Percentiles rank a stretch among this genome's conserved stretches.
Conservation (phyloP, 2,113 vertebrate species). For the Varanus komodoensis region DNA sequence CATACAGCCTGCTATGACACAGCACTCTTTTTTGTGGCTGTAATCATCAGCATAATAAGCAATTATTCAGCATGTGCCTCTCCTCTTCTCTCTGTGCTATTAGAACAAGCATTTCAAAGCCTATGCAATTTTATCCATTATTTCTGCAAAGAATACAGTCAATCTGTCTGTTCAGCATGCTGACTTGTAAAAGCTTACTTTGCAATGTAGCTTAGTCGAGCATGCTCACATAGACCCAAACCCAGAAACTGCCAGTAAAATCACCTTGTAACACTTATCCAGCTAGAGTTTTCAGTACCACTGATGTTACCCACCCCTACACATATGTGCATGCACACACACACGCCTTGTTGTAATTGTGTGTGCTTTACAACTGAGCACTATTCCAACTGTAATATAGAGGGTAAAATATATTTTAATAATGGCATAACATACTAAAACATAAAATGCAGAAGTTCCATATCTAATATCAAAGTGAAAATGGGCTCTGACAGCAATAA, state of each 20-base stretch:
- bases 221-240: neutral
- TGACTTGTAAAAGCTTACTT: neutral
- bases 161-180: conserved; percentile 7
- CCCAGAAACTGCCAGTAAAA: conserved; percentile 5
- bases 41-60: neutral
- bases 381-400: neutral
- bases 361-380: too few relatives aligned
- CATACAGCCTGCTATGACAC: neutral
- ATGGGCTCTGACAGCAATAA: neutral
- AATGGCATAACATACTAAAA: neutral
- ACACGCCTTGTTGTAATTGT: too few relatives aligned
- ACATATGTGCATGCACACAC: too few relatives aligned
- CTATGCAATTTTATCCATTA: conserved; percentile 9
- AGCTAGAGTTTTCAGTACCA: neutral
- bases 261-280: neutral
- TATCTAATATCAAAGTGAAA: too few relatives aligned
- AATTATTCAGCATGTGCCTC: neutral
- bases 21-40: neutral
- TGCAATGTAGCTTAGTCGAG: neutral
- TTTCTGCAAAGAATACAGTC: neutral
- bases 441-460: neutral
- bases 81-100: neutral
- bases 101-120: neutral
- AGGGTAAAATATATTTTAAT: neutral
- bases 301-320: neutral